Evolutionary conservation across 2,888 invertebrate genomes (phyloP), one percentile per base, ranked within the genome.

Genomic region (Molorchus minor): DNA sequence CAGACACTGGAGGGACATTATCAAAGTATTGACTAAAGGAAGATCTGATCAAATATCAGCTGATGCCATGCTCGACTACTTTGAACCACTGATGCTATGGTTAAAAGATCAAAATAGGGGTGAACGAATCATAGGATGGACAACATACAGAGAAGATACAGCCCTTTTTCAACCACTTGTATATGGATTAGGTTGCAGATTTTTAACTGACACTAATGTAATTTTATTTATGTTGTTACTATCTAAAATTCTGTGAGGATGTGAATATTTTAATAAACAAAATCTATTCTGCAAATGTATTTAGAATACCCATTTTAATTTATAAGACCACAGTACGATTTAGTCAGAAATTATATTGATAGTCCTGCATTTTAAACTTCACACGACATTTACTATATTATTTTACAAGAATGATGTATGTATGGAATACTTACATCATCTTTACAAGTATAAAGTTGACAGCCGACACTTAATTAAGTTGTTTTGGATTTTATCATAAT

Each of bases 51-150:
- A 87, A 67, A 85, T 95, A 74, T 91, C 92, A 33, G 90, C 92
- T 0, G 86, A 88, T 64, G 86, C 94, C 0, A 83, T 96, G 68
- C 81, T 93, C 25, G 88, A 89, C 77, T 96, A 94, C 76, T 96
- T 94, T 79, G 84, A 89, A 62, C 95, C 94, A 0, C 79, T 96
- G 12, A 84, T 86, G 61, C 81, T 88, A 0, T 96, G 93, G 92
- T 83, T 96, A 0, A 85, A 88, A 52, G 86, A 88, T 1, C 88
- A 91, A 74, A 92, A 93, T 71, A 82, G 88, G 25, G 86, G 88
- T 64, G 90, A 90, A 70, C 84, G 84, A 1, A 82, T 90, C 0
- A 86, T 91, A 12, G 92, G 92, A 0, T 94, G 93, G 93, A 88
- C 84, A 62, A 86, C 87, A 0, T 87, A 83, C 74, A 84, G 84